A percentile compares a stretch with the other conserved stretches of the same genome.
Conservation (phyloP, 1,140 invertebrate genomes). For the Lycorma delicatula region DNA sequence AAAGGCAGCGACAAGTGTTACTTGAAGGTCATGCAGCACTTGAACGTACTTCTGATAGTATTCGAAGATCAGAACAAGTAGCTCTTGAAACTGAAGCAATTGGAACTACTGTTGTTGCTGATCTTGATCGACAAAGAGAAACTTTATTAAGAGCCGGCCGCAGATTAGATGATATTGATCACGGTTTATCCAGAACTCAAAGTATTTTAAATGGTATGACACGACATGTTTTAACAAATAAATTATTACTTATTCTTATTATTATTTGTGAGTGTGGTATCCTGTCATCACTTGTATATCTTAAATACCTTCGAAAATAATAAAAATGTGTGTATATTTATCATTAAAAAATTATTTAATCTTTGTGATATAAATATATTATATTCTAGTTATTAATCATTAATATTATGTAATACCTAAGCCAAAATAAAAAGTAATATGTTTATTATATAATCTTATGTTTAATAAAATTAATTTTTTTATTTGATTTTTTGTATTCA, state of each 20-base stretch:
- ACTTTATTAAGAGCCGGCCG: slow-evolving; percentile 49
- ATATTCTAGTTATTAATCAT: too few species aligned
- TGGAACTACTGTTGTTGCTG: slow-evolving; percentile 63
- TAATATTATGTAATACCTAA: too few species aligned
- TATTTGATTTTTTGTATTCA: too few species aligned
- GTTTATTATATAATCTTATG: too few species aligned
- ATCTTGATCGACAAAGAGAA: slow-evolving; percentile 54
- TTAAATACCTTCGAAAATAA: too few species aligned
- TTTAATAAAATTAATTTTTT: too few species aligned
- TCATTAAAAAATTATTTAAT: too few species aligned
- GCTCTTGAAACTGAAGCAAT: slow-evolving; percentile 71
- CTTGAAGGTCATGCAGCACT: slow-evolving; percentile 49
- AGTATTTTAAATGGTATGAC: slow-evolving; percentile 52
- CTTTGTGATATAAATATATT: too few species aligned
- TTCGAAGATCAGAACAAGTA: slow-evolving; percentile 58
- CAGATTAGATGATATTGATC: slow-evolving; percentile 51
- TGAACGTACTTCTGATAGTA: slow-evolving; percentile 52
- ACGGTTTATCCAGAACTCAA: slow-evolving; percentile 47
- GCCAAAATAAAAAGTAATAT: too few species aligned
- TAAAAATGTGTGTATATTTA: too few species aligned
- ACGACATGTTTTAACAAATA: slow-evolving; percentile 53
- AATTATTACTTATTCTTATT: slow-evolving; percentile 55
- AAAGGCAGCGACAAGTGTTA: slow-evolving; percentile 43
- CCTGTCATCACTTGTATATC: slow-evolving; percentile 48
- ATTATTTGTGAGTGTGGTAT: slow-evolving; percentile 54